phyloP scores from a whole-genome alignment of 2,797 vertebrate genomes.

The Brachyalestes nurse region DNA sequence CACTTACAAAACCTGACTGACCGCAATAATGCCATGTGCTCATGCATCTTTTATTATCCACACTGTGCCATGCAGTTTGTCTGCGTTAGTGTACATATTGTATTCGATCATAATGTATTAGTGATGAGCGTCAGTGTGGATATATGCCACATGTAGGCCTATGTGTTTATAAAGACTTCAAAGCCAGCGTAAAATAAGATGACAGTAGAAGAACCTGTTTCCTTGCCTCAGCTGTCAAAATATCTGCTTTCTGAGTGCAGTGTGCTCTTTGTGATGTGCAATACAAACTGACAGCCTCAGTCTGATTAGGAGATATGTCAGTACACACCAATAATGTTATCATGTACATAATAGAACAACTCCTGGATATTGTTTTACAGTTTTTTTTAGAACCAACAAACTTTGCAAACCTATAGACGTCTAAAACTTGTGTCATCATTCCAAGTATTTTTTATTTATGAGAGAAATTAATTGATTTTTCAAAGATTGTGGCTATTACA shows the following conservation, averaged over 20 bases:
- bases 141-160: neutral
- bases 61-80: neutral
- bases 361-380: neutral
- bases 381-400: neutral
- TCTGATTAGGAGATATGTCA: neutral
- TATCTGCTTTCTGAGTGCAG: neutral
- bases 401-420: neutral
- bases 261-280: neutral
- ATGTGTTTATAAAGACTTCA: conserved; percentile 4
- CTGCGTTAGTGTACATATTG: neutral
- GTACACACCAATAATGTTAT: neutral
- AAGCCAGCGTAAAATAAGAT: neutral
- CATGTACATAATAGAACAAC: neutral
- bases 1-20: conserved; percentile 11
- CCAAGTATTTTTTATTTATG: too few relatives aligned
- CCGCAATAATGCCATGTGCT: conserved; percentile 5
- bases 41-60: neutral
- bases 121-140: neutral
- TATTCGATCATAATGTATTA: conserved; percentile 6
- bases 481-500: too few relatives aligned
- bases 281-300: neutral
- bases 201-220: conserved; percentile 8
- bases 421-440: too few relatives aligned
- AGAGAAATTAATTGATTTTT: too few relatives aligned
- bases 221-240: neutral